These are phyloP conservation scores for Cecidostiba fungosa DNA, from an alignment of 2,888 invertebrate genomes.

Conservation along the genomic window DNA sequence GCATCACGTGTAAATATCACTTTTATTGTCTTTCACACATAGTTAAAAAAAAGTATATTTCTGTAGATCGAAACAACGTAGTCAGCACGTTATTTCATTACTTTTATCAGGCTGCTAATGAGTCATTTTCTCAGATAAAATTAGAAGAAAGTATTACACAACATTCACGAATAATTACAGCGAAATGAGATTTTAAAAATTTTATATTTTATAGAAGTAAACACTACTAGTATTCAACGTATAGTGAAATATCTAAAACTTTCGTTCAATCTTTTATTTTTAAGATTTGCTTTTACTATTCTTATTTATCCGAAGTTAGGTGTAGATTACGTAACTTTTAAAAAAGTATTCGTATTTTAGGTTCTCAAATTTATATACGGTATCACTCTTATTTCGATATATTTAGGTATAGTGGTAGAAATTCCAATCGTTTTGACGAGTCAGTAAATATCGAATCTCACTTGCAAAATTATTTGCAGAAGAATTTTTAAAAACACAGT, in stretches of 20 bases:
- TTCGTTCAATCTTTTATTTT: not conserved
- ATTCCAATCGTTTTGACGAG: not conserved
- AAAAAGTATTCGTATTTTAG: not conserved
- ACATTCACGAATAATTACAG: not conserved
- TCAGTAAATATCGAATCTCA: not conserved
- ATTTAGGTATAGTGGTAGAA: not conserved
- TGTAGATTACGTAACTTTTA: not conserved
- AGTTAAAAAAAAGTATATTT: not conserved
- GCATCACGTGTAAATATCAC: not conserved
- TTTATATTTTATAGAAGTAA: not conserved
- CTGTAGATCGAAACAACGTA: not conserved
- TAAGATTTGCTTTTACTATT: not conserved
- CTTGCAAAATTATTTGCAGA: not conserved
- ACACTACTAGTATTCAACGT: not conserved
- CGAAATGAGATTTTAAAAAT: not conserved
- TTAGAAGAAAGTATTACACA: not conserved
- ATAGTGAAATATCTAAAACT: not conserved
- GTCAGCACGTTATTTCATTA: constrained; percentile 7
- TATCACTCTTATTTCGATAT: not conserved
- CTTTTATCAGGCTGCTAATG: not conserved
- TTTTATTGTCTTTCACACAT: not conserved
- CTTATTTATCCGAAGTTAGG: not conserved
- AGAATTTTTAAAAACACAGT: not conserved
- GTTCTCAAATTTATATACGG: not conserved
- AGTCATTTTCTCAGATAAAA: constrained; percentile 24